These are phyloP conservation scores for Notothenia rossii DNA, from an alignment of 2,113 vertebrate species.

Conservation along the genomic window DNA sequence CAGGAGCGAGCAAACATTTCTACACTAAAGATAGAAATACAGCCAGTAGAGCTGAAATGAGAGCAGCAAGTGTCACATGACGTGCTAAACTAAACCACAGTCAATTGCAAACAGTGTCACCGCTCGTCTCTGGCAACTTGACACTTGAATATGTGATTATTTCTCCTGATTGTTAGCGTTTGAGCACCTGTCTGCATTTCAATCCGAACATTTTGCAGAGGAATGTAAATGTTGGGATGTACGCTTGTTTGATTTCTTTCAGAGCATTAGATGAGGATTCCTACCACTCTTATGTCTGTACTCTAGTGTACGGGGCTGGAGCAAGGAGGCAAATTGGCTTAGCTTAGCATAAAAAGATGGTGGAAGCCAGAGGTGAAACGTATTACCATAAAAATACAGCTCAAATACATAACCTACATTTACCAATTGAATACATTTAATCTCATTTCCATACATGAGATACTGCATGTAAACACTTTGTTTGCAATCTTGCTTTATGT, in stretches of 20 bases:
- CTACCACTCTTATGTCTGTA: neutral
- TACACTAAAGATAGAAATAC: constrained; percentile 44
- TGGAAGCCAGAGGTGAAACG: neutral
- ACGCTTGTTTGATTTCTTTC: constrained; percentile 6
- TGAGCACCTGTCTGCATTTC: constrained; percentile 48
- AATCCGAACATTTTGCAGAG: constrained; percentile 11
- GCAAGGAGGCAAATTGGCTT: neutral
- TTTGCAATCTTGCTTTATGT: too few species aligned
- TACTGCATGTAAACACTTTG: too few species aligned
- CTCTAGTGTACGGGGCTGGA: neutral
- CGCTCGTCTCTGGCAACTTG: constrained; percentile 35
- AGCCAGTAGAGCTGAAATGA: constrained; percentile 44
- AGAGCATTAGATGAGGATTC: neutral
- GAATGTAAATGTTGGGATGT: constrained; percentile 7
- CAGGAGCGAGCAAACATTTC: constrained; percentile 32
- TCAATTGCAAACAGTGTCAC: constrained; percentile 44
- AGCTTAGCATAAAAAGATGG: constrained; percentile 6
- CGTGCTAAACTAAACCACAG: constrained; percentile 34
- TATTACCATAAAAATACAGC: neutral
- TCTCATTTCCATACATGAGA: neutral
- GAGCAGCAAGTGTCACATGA: constrained; percentile 24
- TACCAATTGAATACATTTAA: neutral
- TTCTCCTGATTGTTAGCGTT: constrained; percentile 29
- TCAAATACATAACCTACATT: neutral
- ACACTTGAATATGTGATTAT: constrained; percentile 28